Base-by-base conservation (phyloP, 2,888 invertebrate species). In the Tetropium fuscum region DNA sequence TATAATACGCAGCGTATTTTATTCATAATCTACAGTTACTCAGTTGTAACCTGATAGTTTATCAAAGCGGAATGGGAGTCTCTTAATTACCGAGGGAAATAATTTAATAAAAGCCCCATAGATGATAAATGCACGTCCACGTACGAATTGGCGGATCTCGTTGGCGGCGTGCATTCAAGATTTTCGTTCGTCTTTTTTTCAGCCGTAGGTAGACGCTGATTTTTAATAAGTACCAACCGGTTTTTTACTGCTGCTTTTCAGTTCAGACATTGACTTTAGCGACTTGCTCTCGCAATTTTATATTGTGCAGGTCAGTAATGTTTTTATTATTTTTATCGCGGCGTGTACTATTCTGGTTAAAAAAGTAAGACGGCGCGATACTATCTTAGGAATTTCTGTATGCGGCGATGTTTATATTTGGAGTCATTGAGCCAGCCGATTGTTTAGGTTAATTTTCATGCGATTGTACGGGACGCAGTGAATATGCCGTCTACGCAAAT, bases 221-320 rank as follows among this genome's bases (percentile, higher is more conserved):
- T 75, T 76, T 75, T 73, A 70, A 68, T 70, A 64, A 65, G 71
- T 72, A 64, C 72, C 69, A 77, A 78, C 78, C 78, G 78, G 78
- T 78, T 78, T 77, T 78, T 78, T 78, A 76, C 76, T 72, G 74
- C 74, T 74, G 75, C 72, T 74, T 75, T 73, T 74, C 68, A 73
- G 73, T 72, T 68, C 74, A 74, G 73, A 70, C 75, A 70, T 75
- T 71, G 71, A 74, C 66, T 68, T 66, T 64, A 53, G 65, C 63
- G 60, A 63, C 64, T 69, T 55, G 66, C 63, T 63, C 75, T 70
- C 70, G 75, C 75, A 73, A 78, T 79, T 78, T 80, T 78, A 78
- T 78, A 78, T 80, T 80, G 80, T 75, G 77, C 79, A 78, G 79
- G 80, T 80, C 80, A 80, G 79, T 78, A 73, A 74, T 77, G 77